phyloP scores from a whole-genome alignment of 2,888 invertebrate genomes.

The Neocrepidodera transversa region DNA sequence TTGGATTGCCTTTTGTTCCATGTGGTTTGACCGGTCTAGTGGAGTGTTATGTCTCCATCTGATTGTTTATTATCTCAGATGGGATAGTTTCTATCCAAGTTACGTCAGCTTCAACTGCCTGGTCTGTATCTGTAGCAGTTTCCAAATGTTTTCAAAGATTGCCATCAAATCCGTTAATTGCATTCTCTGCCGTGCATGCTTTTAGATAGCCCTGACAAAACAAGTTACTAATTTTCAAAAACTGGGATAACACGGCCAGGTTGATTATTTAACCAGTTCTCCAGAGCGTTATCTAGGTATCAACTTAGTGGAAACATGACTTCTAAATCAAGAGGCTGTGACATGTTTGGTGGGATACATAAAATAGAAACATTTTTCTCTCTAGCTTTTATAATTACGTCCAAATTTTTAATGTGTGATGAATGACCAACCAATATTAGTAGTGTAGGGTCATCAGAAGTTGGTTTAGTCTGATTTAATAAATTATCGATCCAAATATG shows the following conservation, averaged over 20 bases:
- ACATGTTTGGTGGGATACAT: slow-evolving; percentile 13
- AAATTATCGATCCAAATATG: slow-evolving; percentile 56
- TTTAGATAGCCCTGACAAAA: neutral
- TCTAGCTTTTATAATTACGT: slow-evolving; percentile 12
- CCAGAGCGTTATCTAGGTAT: no score
- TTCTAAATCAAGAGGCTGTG: slow-evolving; percentile 6
- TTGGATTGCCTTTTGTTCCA: no score
- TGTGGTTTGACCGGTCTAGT: no score
- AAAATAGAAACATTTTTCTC: slow-evolving; percentile 4
- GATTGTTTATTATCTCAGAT: neutral
- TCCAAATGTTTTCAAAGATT: no score
- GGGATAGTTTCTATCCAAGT: no score
- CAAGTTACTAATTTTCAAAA: slow-evolving; percentile 3
- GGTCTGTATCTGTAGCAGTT: no score
- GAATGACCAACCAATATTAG: slow-evolving; percentile 10
- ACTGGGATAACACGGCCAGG: slow-evolving; percentile 2
- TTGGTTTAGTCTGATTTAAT: slow-evolving; percentile 31
- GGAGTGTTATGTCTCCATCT: no score
- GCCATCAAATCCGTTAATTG: no score
- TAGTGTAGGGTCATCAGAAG: neutral
- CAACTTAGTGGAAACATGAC: slow-evolving; percentile 11
- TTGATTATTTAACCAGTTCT: no score
- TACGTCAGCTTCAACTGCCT: neutral
- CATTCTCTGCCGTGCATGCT: neutral
- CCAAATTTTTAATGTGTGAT: slow-evolving; percentile 17